Evolutionary conservation across 1,140 invertebrate genomes (phyloP), one percentile per base, ranked within the genome.

Genomic region (Anoplophora glabripennis): DNA sequence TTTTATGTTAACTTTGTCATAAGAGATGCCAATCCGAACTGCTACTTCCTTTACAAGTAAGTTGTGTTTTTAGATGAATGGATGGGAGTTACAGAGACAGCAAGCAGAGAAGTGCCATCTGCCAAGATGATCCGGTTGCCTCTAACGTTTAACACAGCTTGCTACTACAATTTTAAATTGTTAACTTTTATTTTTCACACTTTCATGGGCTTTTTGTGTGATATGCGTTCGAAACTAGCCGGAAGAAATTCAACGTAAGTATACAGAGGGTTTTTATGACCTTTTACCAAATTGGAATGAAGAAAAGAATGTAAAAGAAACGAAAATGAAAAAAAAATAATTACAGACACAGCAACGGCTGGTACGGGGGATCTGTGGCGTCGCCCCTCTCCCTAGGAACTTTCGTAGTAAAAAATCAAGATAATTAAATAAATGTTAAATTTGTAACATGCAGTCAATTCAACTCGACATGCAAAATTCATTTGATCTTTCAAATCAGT

Each of bases 211-310:
- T 81, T 81, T 68, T 70, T 84, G 49, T 75, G 81, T 47, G 83
- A 85, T 67, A 76, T 76, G 35, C 66, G 79, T 44, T 68, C 77
- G 33, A 73, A 79, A 37, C 58, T 79, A 11, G 77, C 81, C 35
- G 81, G 82, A 61, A 82, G 81, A 69, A 80, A 82, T 68, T 80
- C 79, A 55, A 80, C 80, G 82, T 84, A 74, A 82, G 80, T 57
- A 49, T 41, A 36, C n/a, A n/a, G n/a, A n/a, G n/a, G n/a, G n/a
- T n/a, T n/a, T n/a, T n/a, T n/a, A n/a, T n/a, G n/a, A n/a, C n/a
- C n/a, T n/a, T n/a, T n/a, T n/a, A n/a, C n/a, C 15, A 12, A 41
- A 7, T 41, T 41, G n/a, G n/a, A 17, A 12, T 41, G 2, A 41
- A 17, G 4, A 17, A 12, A 41, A 2, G 7, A 12, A 12, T 41